phyloP scores from a whole-genome alignment of 2,888 invertebrate genomes.

The Cerceris ruficornis region DNA sequence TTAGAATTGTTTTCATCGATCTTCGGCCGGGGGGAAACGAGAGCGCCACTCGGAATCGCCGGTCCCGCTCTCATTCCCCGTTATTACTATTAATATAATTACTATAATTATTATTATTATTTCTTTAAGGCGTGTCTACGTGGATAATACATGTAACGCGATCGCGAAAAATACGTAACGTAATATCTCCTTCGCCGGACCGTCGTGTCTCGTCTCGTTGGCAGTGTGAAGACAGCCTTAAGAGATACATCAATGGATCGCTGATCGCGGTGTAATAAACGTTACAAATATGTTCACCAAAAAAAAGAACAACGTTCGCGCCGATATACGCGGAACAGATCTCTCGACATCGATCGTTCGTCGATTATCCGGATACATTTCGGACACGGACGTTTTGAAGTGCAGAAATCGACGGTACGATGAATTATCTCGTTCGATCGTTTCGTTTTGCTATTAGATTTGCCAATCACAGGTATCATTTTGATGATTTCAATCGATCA shows the following conservation, averaged over 20 bases:
- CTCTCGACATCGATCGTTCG: not conserved
- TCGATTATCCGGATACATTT: not conserved
- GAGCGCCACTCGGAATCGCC: conserved; percentile 10
- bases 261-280: not conserved
- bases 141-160: conserved; percentile 13
- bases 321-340: not conserved
- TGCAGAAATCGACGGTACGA: not conserved
- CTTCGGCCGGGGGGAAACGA: conserved; percentile 13
- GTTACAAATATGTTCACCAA: too few relatives aligned
- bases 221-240: conserved; percentile 50
- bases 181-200: not conserved
- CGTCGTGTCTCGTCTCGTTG: conserved; percentile 42
- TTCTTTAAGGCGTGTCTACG: conserved; percentile 8
- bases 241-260: not conserved
- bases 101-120: not conserved
- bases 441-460: too few relatives aligned
- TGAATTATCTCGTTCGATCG: not conserved
- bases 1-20: conserved; percentile 15
- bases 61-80: not conserved
- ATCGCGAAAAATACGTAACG: not conserved
- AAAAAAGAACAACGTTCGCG: not conserved
- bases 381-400: not conserved
- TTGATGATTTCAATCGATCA: not conserved
- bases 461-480: not conserved
- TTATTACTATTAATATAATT: not conserved